phyloP scores from a whole-genome alignment of 2,888 invertebrate genomes.

The Zhuqinia jingwanae region DNA sequence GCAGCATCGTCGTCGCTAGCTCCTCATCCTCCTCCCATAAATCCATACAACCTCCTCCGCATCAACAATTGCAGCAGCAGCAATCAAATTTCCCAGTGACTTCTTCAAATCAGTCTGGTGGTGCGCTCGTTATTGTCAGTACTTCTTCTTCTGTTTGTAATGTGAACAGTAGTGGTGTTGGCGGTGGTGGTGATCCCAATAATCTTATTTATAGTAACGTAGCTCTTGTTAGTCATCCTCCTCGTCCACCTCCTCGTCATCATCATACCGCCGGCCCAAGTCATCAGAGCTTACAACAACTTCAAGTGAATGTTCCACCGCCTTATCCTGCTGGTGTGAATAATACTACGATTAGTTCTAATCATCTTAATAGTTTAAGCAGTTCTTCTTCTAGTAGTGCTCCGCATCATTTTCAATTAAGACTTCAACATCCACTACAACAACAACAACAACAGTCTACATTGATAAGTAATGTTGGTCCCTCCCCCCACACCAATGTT shows the following conservation, averaged over 20 bases:
- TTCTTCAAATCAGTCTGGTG: constrained; percentile 51
- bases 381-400: constrained; percentile 26
- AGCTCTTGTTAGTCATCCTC: constrained; percentile 68
- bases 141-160: constrained; percentile 57
- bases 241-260: too few relatives aligned
- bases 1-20: constrained; percentile 66
- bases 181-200: constrained; percentile 52
- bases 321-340: constrained; percentile 77
- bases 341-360: constrained; percentile 68
- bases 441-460: constrained; percentile 56
- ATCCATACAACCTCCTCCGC: constrained; percentile 44
- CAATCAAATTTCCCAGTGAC: constrained; percentile 45
- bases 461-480: constrained; percentile 1
- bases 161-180: constrained; percentile 60
- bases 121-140: constrained; percentile 57
- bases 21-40: constrained; percentile 50
- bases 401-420: constrained; percentile 48
- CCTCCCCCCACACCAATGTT: neutral
- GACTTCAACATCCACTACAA: constrained; percentile 54
- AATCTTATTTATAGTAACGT: constrained; percentile 61
- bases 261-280: constrained; percentile 65
- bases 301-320: constrained; percentile 77
- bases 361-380: constrained; percentile 39
- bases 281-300: constrained; percentile 79
- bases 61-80: too few relatives aligned